A percentile compares a stretch with the other conserved stretches of the same genome.
These are phyloP conservation scores for Nannoperca obscura DNA, from an alignment of 2,797 vertebrate species.

Conservation along the genomic window DNA sequence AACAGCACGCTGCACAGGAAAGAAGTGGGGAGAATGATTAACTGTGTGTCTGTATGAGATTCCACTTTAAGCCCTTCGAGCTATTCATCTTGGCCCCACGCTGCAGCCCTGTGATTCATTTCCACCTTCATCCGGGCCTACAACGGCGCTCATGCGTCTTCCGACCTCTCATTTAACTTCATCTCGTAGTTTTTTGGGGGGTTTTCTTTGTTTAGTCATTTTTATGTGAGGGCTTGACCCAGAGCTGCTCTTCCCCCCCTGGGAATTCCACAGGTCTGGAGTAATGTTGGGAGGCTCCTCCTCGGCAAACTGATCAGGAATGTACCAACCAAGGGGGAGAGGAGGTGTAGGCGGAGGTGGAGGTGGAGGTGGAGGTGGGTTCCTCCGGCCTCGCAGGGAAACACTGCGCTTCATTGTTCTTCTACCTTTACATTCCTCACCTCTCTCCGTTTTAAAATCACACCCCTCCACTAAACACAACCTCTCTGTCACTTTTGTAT, in stretches of 20 bases:
- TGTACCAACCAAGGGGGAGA: slow-evolving; percentile 69
- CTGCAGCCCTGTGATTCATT: slow-evolving; percentile 69
- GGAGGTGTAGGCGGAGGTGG: slow-evolving; percentile 63
- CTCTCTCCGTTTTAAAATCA: slow-evolving; percentile 74
- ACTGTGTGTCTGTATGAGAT: slow-evolving; percentile 59
- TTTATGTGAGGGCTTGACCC: slow-evolving; percentile 77
- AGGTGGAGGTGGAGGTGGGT: slow-evolving; percentile 65
- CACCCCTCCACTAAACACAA: slow-evolving; percentile 69
- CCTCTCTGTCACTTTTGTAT: slow-evolving; percentile 40
- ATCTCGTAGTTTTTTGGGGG: slow-evolving; percentile 59
- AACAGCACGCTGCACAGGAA: slow-evolving; percentile 45
- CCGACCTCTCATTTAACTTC: slow-evolving; percentile 69
- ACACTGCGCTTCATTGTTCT: slow-evolving; percentile 86
- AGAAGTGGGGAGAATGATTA: slow-evolving; percentile 66
- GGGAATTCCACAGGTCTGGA: slow-evolving; percentile 84
- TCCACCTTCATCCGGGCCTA: slow-evolving; percentile 63
- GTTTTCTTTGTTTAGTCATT: slow-evolving; percentile 64
- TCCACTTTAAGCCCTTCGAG: slow-evolving; percentile 53
- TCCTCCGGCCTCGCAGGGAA: slow-evolving; percentile 58
- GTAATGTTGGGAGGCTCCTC: slow-evolving; percentile 82
- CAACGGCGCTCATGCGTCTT: slow-evolving; percentile 60
- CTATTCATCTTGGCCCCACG: slow-evolving; percentile 58
- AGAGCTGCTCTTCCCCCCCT: slow-evolving; percentile 70
- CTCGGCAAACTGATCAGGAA: slow-evolving; percentile 85
- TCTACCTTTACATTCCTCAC: slow-evolving; percentile 85